Conservation (phyloP, 2,888 invertebrate genomes). For the Dorcus hopei region DNA sequence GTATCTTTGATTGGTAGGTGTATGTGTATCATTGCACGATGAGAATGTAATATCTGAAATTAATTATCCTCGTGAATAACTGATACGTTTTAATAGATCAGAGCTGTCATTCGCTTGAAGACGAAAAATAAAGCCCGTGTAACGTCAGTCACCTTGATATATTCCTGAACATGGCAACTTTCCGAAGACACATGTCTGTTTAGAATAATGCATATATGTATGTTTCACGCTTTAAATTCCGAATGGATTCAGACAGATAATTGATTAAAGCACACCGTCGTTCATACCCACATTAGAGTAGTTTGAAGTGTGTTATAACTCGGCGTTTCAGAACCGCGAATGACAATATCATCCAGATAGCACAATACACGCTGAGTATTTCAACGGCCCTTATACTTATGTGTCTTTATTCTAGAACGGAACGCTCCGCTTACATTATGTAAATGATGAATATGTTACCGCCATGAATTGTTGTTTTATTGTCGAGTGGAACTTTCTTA, state of each 20-base stretch:
- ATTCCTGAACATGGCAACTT: constrained; percentile 19
- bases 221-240: constrained; percentile 17
- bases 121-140: too few species aligned
- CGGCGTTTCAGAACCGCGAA: constrained; percentile 5
- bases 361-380: constrained; percentile 9
- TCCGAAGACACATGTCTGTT: constrained; percentile 19
- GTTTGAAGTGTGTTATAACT: constrained; percentile 16
- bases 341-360: constrained; percentile 3
- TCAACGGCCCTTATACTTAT: constrained; percentile 17
- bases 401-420: constrained; percentile 17
- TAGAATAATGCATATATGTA: constrained; percentile 14
- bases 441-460: constrained; percentile 15
- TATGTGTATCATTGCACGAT: too few species aligned
- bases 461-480: constrained; percentile 5
- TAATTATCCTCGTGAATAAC: too few species aligned
- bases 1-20: too few species aligned
- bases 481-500: background rate
- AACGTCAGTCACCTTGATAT: constrained; percentile 9
- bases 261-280: constrained; percentile 19
- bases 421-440: constrained; percentile 10
- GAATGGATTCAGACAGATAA: constrained; percentile 18
- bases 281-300: constrained; percentile 15
- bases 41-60: too few species aligned
- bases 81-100: too few species aligned
- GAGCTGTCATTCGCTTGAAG: too few species aligned